phyloP scores from a whole-genome alignment of 2,113 vertebrate genomes.

The Myotis yumanensis region DNA sequence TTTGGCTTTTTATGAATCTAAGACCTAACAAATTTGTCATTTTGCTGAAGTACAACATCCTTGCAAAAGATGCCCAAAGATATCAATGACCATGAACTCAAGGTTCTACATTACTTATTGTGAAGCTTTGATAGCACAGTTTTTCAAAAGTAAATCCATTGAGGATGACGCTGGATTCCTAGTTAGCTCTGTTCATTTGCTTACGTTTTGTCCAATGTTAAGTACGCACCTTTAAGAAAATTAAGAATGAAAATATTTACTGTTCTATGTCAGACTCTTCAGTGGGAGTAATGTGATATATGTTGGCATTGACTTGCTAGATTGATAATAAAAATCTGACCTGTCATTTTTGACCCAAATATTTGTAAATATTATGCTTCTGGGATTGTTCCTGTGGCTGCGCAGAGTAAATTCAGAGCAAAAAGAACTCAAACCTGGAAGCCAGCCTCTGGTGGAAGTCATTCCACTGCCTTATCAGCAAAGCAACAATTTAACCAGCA shows the following conservation, averaged over 20 bases:
- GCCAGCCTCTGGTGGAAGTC: background rate
- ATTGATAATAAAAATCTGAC: slow-evolving; percentile 64
- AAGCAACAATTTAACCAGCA: slow-evolving; percentile 58
- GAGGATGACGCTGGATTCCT: background rate
- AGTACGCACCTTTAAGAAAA: background rate
- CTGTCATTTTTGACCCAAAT: slow-evolving; percentile 77
- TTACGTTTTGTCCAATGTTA: background rate
- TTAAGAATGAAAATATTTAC: background rate
- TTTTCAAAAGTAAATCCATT: slow-evolving; percentile 45
- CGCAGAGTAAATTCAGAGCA: slow-evolving; percentile 56
- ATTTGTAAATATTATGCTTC: slow-evolving; percentile 67
- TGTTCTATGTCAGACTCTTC: background rate
- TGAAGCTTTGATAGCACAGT: background rate
- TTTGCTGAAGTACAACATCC: slow-evolving; percentile 54
- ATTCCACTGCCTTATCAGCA: slow-evolving; percentile 56
- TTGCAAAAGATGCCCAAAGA: slow-evolving; percentile 43
- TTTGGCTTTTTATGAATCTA: slow-evolving; percentile 41
- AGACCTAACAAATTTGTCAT: slow-evolving; percentile 19
- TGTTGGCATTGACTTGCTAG: slow-evolving; percentile 38
- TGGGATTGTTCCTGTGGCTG: slow-evolving; percentile 47
- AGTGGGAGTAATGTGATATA: background rate
- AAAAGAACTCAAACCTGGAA: background rate
- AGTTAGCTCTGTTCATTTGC: background rate
- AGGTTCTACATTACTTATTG: background rate
- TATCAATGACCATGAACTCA: background rate